These are phyloP conservation scores for Mobula hypostoma DNA, from an alignment of 2,113 vertebrate species.

Conservation along the genomic window DNA sequence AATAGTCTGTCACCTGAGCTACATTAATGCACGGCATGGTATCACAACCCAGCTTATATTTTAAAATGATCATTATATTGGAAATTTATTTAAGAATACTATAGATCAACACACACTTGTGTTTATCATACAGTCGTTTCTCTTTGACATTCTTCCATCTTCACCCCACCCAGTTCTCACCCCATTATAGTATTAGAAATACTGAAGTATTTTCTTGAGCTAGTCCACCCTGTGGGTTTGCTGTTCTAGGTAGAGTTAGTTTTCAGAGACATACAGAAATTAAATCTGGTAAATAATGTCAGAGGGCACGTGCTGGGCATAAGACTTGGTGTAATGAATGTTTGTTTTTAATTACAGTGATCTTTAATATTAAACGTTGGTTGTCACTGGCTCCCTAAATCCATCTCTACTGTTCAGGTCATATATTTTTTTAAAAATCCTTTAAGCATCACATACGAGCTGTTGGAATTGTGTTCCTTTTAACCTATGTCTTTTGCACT, in stretches of 20 bases:
- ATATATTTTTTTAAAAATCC: background rate
- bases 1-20: background rate
- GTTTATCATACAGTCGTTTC: background rate
- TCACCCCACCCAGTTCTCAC: background rate
- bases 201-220: background rate
- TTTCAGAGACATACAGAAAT: background rate
- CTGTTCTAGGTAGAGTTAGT: background rate
- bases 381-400: background rate
- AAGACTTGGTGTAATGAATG: background rate
- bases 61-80: background rate
- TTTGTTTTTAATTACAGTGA: background rate
- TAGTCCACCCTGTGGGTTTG: background rate
- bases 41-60: background rate
- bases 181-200: background rate
- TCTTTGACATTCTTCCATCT: background rate
- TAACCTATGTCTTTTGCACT: conserved; percentile 31
- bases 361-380: background rate
- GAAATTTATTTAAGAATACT: conserved; percentile 12
- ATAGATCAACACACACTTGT: background rate
- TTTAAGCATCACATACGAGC: background rate
- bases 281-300: background rate
- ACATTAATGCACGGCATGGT: background rate
- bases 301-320: background rate
- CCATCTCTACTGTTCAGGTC: background rate
- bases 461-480: conserved; percentile 24